phyloP scores from a whole-genome alignment of 2,888 invertebrate species.

The Hipparchia semele region DNA sequence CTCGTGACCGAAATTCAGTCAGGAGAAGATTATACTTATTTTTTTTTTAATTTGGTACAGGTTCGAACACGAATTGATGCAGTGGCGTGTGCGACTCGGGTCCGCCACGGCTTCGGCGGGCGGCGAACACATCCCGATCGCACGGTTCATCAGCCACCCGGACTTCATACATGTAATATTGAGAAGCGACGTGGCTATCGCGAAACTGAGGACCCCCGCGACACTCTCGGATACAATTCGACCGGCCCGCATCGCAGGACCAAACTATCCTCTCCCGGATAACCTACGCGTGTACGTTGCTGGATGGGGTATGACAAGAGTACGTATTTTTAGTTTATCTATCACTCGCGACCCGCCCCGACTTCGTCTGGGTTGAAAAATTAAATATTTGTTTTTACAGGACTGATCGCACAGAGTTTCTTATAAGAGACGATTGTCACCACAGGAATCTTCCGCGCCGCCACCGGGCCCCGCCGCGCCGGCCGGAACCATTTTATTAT shows the following conservation, averaged over 20 bases:
- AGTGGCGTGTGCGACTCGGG: constrained; percentile 55
- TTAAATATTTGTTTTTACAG: no score
- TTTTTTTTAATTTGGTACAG: not conserved
- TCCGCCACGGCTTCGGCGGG: constrained; percentile 37
- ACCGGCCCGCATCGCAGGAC: constrained; percentile 49
- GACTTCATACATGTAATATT: constrained; percentile 34
- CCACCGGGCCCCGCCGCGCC: no score
- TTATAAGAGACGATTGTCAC: no score
- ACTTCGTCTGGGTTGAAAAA: no score
- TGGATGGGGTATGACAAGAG: constrained; percentile 57
- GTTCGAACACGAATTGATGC: not conserved
- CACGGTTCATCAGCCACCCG: constrained; percentile 39
- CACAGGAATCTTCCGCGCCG: no score
- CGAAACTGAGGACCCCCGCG: constrained; percentile 42
- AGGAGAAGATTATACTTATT: no score
- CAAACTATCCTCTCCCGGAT: constrained; percentile 46
- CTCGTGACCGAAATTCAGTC: no score
- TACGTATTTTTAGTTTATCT: constrained; percentile 40
- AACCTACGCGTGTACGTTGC: constrained; percentile 43
- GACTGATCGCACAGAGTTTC: no score
- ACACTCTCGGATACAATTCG: constrained; percentile 36
- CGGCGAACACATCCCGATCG: constrained; percentile 40
- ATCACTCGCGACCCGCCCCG: no score
- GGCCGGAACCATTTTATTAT: no score
- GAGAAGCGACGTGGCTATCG: constrained; percentile 47